Evolutionary conservation across 2,113 vertebrate genomes (phyloP).

Genomic region (Diglossa brunneiventris): DNA sequence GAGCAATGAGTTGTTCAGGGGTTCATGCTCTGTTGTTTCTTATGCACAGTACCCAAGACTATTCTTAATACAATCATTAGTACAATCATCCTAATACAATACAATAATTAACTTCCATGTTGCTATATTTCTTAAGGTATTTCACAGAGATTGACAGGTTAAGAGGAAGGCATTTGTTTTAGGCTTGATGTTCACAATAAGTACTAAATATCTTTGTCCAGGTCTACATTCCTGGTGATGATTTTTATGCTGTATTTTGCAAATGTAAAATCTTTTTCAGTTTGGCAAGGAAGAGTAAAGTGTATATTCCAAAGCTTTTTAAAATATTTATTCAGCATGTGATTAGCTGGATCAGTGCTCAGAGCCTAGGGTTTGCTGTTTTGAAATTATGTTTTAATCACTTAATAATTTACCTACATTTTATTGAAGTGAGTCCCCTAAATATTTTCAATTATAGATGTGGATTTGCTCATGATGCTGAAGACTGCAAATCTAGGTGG

Average conservation of each 20-base stretch:
- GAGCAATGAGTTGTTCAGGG: not conserved
- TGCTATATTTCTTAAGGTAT: not conserved
- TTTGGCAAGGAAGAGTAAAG: not conserved
- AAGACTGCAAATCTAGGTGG: not conserved
- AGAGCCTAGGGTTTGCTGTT: not conserved
- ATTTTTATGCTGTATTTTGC: not conserved
- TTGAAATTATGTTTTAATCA: not conserved
- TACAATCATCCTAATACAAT: not conserved
- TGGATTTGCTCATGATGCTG: not conserved
- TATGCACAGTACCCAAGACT: not conserved
- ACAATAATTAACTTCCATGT: not conserved
- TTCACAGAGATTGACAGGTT: not conserved
- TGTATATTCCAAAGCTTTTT: not conserved
- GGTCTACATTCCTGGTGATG: not conserved
- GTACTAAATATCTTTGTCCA: not conserved
- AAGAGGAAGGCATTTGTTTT: not conserved
- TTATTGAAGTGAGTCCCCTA: not conserved
- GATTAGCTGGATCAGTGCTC: not conserved
- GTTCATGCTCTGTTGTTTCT: not conserved
- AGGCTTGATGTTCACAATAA: not conserved
- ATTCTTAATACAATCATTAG: not conserved
- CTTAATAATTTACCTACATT: not conserved
- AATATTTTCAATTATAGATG: not conserved
- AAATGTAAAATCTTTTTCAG: not conserved
- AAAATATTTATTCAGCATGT: not conserved